A percentile compares a stretch with the other conserved stretches of the same genome.
These are phyloP conservation scores for Chloroclystis v-ata DNA, from an alignment of 2,888 invertebrate genomes.

Conservation along the genomic window DNA sequence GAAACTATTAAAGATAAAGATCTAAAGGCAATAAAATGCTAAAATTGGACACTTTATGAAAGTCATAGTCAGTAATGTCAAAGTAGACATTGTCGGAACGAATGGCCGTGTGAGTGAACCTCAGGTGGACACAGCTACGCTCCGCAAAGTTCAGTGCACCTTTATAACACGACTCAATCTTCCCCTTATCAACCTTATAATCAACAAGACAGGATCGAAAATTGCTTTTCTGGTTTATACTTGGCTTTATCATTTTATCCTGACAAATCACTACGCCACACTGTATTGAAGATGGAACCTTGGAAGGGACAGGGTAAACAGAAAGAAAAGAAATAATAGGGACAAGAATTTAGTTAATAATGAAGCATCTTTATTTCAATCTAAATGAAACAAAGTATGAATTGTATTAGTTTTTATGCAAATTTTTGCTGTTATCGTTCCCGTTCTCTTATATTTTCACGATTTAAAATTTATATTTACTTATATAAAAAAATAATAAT, in stretches of 20 bases:
- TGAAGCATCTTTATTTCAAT: too few species aligned
- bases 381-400: too few species aligned
- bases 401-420: too few species aligned
- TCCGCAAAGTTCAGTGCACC: constrained; percentile 74
- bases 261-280: constrained; percentile 49
- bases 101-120: constrained; percentile 67
- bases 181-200: constrained; percentile 47
- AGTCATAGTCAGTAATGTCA: constrained; percentile 12
- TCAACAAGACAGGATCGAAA: constrained; percentile 12
- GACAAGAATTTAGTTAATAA: too few species aligned
- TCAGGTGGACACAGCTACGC: constrained; percentile 64
- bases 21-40: too few species aligned
- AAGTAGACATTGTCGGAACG: constrained; percentile 61
- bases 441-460: too few species aligned
- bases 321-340: too few species aligned
- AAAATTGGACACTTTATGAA: not conserved
- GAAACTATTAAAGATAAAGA: too few species aligned
- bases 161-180: constrained; percentile 36
- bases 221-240: constrained; percentile 1
- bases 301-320: too few species aligned
- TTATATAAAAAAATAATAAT: too few species aligned
- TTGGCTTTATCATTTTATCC: constrained; percentile 32
- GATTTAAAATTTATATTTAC: too few species aligned
- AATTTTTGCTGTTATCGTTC: too few species aligned
- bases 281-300: constrained; percentile 49